These are phyloP conservation scores for Florisuga fusca DNA, from an alignment of 2,797 vertebrate genomes.

Conservation along the genomic window DNA sequence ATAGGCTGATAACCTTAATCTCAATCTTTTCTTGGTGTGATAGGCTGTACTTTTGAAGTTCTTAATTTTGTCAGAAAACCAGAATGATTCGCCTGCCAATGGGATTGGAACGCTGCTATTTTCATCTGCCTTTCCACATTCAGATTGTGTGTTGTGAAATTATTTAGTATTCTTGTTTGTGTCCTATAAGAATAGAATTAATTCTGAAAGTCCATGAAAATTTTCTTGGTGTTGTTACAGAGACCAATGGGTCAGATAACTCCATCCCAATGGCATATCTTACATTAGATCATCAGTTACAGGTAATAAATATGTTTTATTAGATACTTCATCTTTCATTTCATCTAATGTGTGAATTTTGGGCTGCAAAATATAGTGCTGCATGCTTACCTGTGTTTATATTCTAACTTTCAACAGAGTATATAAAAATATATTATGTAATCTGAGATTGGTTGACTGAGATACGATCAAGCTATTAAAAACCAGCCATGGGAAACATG, in stretches of 20 bases:
- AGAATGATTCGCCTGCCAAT: slow-evolving; percentile 60
- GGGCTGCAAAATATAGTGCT: neutral
- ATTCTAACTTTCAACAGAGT: slow-evolving; percentile 54
- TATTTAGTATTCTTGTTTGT: slow-evolving; percentile 9
- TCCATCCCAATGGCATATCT: slow-evolving; percentile 99
- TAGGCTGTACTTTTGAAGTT: slow-evolving; percentile 33
- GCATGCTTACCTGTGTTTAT: slow-evolving; percentile 51
- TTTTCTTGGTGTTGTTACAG: slow-evolving; percentile 78
- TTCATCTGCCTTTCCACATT: slow-evolving; percentile 62
- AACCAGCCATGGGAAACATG: slow-evolving; percentile 50
- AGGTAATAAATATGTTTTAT: slow-evolving; percentile 82
- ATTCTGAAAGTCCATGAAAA: neutral
- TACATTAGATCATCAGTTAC: slow-evolving; percentile 97
- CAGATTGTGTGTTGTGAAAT: slow-evolving; percentile 39
- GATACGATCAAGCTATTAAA: slow-evolving; percentile 71
- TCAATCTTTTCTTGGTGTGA: slow-evolving; percentile 29
- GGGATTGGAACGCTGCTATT: slow-evolving; percentile 55
- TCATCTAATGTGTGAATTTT: neutral
- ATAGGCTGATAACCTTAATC: slow-evolving; percentile 25
- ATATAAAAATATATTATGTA: slow-evolving; percentile 61
- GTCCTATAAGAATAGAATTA: neutral
- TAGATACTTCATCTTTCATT: neutral
- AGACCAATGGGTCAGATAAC: slow-evolving; percentile 98
- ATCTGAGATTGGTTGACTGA: slow-evolving; percentile 60
- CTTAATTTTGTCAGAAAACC: slow-evolving; percentile 40